Evolutionary conservation across 2,797 vertebrate genomes (phyloP), one percentile per base, ranked within the genome.

Genomic region (Semotilus atromaculatus): DNA sequence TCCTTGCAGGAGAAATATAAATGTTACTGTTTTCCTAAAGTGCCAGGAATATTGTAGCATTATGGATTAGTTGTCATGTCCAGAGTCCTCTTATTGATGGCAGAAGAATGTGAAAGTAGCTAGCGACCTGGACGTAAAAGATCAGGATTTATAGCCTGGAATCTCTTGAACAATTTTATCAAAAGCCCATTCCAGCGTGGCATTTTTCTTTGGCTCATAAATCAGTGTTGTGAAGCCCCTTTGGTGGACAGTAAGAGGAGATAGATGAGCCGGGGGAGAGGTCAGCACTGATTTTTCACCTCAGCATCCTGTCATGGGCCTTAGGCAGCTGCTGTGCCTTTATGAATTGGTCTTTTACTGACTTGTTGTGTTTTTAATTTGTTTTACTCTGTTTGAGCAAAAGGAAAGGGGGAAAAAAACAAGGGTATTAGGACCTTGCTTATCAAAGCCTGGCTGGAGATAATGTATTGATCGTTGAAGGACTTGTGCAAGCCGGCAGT

Each of bases 161-260:
- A 99, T 98, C 98, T 97, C 96, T 97, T 96, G 96, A 98, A 99
- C 97, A 99, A 99, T 99, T 99, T 99, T 99, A 99, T 99, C 98
- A 99, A 99, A 99, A 98, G 97, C 97, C 97, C 96, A 98, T 99
- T 99, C 98, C 97, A 95, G 96, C 95, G 95, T 98, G 96, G 96
- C 96, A 97, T 98, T 99, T 96, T 95, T 87, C 85, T 97, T 98
- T 97, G 96, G 96, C 95, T 95, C 96, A 98, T 99, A 99, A 99
- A 99, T 99, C 98, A 99, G 94, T 89, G 94, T 90, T 86, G 94
- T 94, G 96, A 95, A 95, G 97, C 98, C 97, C 97, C 97, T 97
- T 97, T 96, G 96, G 96, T 96, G 96, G 97, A 98, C 97, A 98
- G 97, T 96, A 96, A 96, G 96, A 96, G 94, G 96, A 99, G 97